Base-by-base conservation (phyloP, 2,113 vertebrate species). In the Rhynchomys soricoides region DNA sequence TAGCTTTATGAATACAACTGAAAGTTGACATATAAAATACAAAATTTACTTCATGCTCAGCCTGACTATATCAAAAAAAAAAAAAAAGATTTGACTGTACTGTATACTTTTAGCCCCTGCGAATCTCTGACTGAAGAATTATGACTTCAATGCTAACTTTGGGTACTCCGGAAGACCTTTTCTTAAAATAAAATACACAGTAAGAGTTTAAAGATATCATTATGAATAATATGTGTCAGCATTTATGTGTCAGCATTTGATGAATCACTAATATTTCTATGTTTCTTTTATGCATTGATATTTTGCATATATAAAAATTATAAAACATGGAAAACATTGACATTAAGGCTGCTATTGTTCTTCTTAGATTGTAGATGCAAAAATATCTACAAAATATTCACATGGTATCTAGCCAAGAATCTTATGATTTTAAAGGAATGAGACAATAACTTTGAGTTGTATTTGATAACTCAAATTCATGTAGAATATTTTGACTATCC, bases 401-500 rank as follows among this genome's bases (percentile, higher is more conserved):
- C 1, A 26, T 77, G 34, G 48, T 22, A 55, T 79, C 40, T 92
- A 64, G 17, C 10, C 10, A 89, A 93, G 4, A 16, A 7, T 81
- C 90, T 71, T 82, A 74, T 68, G 77, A 92, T 57, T 74, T 71
- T 48, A 55, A 74, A 93, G 21, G 5, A 57, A 94, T 82, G 50
- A 89, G 0, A 4, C 24, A 17, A 79, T 50, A 43, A 10, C 37
- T 71, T 48, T 34, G 1, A 21, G n/a, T 16, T 81, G 52, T 52
- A 5, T 64, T 71, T 79, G 37, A 86, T 22, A 87, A 90, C 34
- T 52, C 10, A 64, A 77, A 73, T 8, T 77, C 81, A 15, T 55
- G 43, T 59, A 85, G 83, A 96, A 93, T 92, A 50, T 81, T 82
- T 85, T 96, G 81, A 97, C 94, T 94, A 93, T 75, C 89, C n/a